Evolutionary conservation across 2,888 invertebrate species (phyloP), one percentile per base, ranked within the genome.

Genomic region (Monopis laevigella): DNA sequence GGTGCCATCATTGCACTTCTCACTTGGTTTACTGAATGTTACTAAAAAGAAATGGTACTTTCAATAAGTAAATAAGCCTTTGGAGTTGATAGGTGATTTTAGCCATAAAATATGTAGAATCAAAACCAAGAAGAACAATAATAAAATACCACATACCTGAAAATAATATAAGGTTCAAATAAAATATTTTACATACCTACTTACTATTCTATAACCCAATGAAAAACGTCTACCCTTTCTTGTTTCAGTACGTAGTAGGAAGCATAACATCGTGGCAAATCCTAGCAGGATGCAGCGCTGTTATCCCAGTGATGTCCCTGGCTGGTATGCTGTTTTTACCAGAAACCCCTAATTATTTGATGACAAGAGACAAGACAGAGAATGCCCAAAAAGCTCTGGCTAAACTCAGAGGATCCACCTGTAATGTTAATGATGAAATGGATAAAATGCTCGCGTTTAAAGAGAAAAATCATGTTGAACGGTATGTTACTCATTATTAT

Each of bases 311-410:
- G 0, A 43, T 86, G 1, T 84, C 88, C 0, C 56, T 89, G 0
- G 47, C 86, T 0, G 65, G 84, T 0, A 85, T 87, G 77, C 66
- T 86, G 16, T 58, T 86, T 8, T 78, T 88, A 41, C 90, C 90
- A 0, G 90, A 91, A 56, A 85, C 89, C 0, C 90, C 91, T 1
- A 86, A 88, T 52, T 90, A 84, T 62, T 82, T 89, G 10, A 75
- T 90, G 11, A 82, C 84, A 2, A 82, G 83, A 30, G 83, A 84
- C 45, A 81, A 81, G 46, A 78, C 81, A 26, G 83, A 84, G 18
- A 77, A 85, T 29, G 89, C 89, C 0, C 70, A 82, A 46, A 72
- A 68, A 36, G 84, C 87, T 0, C 61, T 88, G 27, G 65, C 66
- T 2, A 83, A 83, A 51, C 72, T 88, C 5, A 69, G 88, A 41